These are phyloP conservation scores for Scolopax bukidnonensis DNA, from an alignment of 2,797 vertebrate genomes.

Conservation along the genomic window DNA sequence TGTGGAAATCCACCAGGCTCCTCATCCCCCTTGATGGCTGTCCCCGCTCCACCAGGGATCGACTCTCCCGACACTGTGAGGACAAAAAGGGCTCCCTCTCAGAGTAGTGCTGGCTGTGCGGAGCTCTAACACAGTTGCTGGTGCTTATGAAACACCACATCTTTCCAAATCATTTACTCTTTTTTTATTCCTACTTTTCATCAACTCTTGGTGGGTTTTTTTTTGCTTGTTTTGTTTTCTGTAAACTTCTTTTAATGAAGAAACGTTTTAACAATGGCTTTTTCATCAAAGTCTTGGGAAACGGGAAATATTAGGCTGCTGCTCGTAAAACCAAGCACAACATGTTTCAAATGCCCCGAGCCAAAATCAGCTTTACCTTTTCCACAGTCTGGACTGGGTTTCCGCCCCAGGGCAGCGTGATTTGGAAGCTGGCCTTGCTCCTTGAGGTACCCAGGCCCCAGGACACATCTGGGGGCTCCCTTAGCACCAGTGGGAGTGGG, in stretches of 20 bases:
- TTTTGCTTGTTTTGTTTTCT: background rate
- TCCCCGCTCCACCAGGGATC: fast-evolving
- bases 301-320: background rate
- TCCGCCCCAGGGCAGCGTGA: background rate
- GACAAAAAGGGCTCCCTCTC: background rate
- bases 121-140: background rate
- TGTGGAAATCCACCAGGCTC: background rate
- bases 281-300: background rate
- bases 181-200: background rate
- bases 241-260: background rate
- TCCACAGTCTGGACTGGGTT: background rate
- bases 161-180: background rate
- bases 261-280: background rate
- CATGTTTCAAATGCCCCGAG: fast-evolving
- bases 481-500: fast-evolving
- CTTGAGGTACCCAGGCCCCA: background rate
- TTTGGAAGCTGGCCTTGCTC: background rate
- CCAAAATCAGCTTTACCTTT: background rate
- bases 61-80: background rate
- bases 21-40: fast-evolving
- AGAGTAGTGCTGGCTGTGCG: fast-evolving
- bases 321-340: background rate
- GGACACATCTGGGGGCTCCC: fast-evolving
- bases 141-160: background rate
- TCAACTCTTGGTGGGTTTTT: background rate